Evolutionary conservation across 1,140 invertebrate genomes (phyloP).

Genomic region (Eubasilissa regina): DNA sequence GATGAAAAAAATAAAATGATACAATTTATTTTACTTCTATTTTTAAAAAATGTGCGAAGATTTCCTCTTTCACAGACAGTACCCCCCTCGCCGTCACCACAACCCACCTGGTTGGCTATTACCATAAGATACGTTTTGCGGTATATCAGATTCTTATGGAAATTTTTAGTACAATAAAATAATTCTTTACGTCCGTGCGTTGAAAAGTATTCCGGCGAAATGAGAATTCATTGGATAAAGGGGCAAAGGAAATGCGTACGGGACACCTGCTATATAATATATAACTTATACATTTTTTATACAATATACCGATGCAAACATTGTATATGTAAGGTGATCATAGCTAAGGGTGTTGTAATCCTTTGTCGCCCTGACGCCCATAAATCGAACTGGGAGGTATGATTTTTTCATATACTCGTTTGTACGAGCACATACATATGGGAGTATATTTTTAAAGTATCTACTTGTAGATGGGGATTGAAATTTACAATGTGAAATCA

Average conservation of each 20-base stretch:
- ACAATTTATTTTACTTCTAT: too few relatives aligned
- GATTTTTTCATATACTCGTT: neutral
- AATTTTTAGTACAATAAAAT: slow-evolving; percentile 50
- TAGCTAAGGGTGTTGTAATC: too few relatives aligned
- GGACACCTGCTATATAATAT: slow-evolving; percentile 7
- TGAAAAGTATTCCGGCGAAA: slow-evolving; percentile 43
- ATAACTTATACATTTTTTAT: neutral
- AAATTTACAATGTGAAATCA: too few relatives aligned
- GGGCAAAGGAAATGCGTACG: neutral
- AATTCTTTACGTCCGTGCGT: slow-evolving; percentile 44
- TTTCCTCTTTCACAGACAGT: neutral
- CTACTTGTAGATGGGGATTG: too few relatives aligned
- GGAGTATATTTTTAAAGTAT: too few relatives aligned
- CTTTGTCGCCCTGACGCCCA: too few relatives aligned
- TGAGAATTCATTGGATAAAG: slow-evolving; percentile 54
- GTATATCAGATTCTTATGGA: slow-evolving; percentile 57
- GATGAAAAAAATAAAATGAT: too few relatives aligned
- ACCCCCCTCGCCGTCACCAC: neutral
- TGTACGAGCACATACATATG: neutral
- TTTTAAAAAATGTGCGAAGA: too few relatives aligned
- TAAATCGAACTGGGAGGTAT: too few relatives aligned
- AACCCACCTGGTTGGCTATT: neutral
- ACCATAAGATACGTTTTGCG: slow-evolving; percentile 38
- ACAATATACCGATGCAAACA: neutral
- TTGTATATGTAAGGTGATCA: too few relatives aligned